A percentile compares a stretch with the other conserved stretches of the same genome.
Evolutionary conservation across 37 sponge, comb jelly and placozoan genomes (phyloP).

Genomic region (Cladorhizidae sp.): DNA sequence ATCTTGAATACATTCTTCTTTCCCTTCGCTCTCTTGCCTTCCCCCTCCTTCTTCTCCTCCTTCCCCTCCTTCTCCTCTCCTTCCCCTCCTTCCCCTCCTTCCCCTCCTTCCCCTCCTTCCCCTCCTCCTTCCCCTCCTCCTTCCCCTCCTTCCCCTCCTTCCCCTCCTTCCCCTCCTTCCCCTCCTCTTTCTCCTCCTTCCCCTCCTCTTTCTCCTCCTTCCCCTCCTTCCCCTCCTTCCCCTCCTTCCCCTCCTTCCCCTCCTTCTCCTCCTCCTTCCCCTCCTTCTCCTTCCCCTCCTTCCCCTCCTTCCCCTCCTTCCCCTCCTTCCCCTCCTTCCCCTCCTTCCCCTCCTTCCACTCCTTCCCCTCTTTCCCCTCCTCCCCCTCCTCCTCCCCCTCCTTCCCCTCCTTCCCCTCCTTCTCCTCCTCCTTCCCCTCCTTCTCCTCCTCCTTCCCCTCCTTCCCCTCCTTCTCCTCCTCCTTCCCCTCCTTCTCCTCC

Average conservation of each 20-base stretch:
- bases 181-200: neutral
- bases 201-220: neutral
- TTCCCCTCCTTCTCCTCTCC: neutral
- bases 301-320: no score
- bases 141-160: neutral
- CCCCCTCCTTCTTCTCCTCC: slow-evolving; percentile 1
- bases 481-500: neutral
- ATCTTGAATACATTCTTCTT: neutral
- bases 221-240: neutral
- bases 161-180: neutral
- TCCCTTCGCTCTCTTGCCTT: neutral
- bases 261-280: neutral
- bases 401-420: neutral
- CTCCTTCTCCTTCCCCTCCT: no score
- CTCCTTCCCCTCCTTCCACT: neutral
- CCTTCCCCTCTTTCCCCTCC: neutral
- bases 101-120: neutral
- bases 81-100: neutral
- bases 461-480: no score
- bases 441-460: neutral
- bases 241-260: neutral
- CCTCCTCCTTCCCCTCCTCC: neutral
- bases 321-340: neutral
- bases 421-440: neutral
- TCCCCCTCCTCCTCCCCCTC: neutral